Evolutionary conservation across 2,888 invertebrate genomes (phyloP).

Genomic region (Cerceris ruficornis): DNA sequence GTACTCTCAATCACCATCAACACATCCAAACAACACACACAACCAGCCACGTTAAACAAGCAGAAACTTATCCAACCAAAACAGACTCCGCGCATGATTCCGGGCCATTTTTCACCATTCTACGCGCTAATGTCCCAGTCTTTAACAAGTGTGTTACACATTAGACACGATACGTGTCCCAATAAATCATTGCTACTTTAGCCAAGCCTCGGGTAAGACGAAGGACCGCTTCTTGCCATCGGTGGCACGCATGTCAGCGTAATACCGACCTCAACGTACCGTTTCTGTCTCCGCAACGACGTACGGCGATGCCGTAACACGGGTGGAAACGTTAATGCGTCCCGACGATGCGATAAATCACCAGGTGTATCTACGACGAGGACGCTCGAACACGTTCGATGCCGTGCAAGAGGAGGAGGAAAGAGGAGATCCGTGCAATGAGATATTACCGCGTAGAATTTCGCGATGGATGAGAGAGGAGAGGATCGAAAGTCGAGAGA

Average conservation of each 20-base stretch:
- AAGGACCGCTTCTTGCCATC: constrained; percentile 2
- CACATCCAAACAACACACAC: too few species aligned
- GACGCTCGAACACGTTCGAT: constrained; percentile 32
- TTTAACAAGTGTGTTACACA: background rate
- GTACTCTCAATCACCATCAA: too few species aligned
- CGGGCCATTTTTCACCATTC: background rate
- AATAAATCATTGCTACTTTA: constrained; percentile 25
- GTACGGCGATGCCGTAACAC: constrained; percentile 50
- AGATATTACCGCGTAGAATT: constrained; percentile 37
- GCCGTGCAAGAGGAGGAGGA: constrained; percentile 35
- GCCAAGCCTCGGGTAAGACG: background rate
- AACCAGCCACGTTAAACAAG: too few species aligned
- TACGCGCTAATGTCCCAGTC: constrained; percentile 1
- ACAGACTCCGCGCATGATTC: too few species aligned
- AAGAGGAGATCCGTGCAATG: constrained; percentile 24
- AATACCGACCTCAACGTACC: constrained; percentile 21
- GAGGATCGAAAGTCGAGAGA: constrained; percentile 46
- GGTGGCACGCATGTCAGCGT: constrained; percentile 29
- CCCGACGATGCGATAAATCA: constrained; percentile 65
- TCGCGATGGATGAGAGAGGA: constrained; percentile 20
- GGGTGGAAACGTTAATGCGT: constrained; percentile 65
- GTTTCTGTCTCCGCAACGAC: constrained; percentile 24
- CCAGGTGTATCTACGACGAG: constrained; percentile 40
- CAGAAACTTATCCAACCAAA: too few species aligned
- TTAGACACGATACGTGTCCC: constrained; percentile 9